phyloP scores from a whole-genome alignment of 2,888 invertebrate genomes.

The Melanotus villosus region DNA sequence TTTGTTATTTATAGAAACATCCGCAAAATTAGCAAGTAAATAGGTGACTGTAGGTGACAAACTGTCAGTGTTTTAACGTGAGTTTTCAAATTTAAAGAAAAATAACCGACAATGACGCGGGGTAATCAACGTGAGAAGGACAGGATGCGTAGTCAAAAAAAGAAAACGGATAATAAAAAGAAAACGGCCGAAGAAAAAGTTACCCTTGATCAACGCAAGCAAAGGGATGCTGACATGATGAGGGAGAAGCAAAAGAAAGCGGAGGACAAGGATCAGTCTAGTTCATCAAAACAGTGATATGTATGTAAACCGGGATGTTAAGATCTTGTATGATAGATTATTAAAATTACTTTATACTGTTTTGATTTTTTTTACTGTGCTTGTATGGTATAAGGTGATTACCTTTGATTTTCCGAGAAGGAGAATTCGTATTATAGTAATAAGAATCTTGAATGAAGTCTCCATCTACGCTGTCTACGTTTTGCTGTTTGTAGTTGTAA shows the following conservation, averaged over 20 bases:
- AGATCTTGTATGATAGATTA: no score
- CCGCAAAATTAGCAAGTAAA: no score
- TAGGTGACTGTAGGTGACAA: no score
- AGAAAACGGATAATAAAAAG: slow-evolving; percentile 35
- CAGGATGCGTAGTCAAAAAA: slow-evolving; percentile 50
- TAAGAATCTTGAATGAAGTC: slow-evolving; percentile 55
- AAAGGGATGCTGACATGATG: slow-evolving; percentile 49
- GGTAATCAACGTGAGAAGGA: slow-evolving; percentile 55
- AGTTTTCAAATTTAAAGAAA: no score
- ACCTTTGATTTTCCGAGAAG: slow-evolving; percentile 30
- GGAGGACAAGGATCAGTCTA: slow-evolving; percentile 6
- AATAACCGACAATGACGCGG: no score
- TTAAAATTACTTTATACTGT: no score
- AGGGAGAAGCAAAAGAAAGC: slow-evolving; percentile 51
- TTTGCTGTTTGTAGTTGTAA: slow-evolving; percentile 66
- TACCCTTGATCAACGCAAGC: slow-evolving; percentile 51
- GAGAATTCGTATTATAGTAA: slow-evolving; percentile 17
- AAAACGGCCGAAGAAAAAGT: slow-evolving; percentile 34
- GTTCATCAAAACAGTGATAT: slow-evolving; percentile 11
- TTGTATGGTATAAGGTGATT: no score
- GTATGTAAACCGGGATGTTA: neutral
- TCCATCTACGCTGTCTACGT: slow-evolving; percentile 65
- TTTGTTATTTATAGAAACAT: no score
- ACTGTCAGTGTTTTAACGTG: no score
- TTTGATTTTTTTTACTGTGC: no score